Evolutionary conservation across 2,888 invertebrate species (phyloP), one percentile per base, ranked within the genome.

Genomic region (Alcis repandata): DNA sequence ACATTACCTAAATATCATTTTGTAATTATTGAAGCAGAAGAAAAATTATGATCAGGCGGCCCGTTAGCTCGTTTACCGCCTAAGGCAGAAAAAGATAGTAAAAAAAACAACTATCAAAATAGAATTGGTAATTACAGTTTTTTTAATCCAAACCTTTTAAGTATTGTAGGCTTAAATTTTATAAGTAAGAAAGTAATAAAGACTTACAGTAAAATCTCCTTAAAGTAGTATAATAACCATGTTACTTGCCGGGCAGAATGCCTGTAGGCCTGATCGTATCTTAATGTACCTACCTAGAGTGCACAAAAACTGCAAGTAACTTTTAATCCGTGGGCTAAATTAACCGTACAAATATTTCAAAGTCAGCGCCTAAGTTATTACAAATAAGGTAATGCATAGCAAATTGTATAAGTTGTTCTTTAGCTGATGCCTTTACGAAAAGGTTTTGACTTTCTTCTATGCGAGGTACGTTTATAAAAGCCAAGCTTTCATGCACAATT

Each of bases 241-340:
- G 49, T 51, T 33, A 33, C 33, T 11, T 11, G 7, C 2, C n/a
- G 15, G 41, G 11, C 27, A 41, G 27, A 27, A 41, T 15, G 27
- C 53, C 22, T 41, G 40, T 9, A 52, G 40, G 59, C 13, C 40
- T 4, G 38, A 53, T 46, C 3, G 13, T 38, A 27, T 46, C 46
- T 53, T 46, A 15, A 13, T 15, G 20, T n/a, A 38, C 8, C 13
- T n/a, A n/a, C n/a, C n/a, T n/a, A 8, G 38, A 40, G 43, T 49
- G 32, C 15, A 53, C 27, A 53, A 60, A 53, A 22, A 46, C 9
- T 53, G 53, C 36, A 45, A 36, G 43, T 36, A 33, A 19, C 19
- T 15, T 13, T 27, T 27, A 41, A 41, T 40, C 53, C 41, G 27
- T 10, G 4, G 36, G 15, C 27, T 41, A 27, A 22, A 52, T 7